phyloP scores from a whole-genome alignment of 1,140 invertebrate species.

The Fopius arisanus region DNA sequence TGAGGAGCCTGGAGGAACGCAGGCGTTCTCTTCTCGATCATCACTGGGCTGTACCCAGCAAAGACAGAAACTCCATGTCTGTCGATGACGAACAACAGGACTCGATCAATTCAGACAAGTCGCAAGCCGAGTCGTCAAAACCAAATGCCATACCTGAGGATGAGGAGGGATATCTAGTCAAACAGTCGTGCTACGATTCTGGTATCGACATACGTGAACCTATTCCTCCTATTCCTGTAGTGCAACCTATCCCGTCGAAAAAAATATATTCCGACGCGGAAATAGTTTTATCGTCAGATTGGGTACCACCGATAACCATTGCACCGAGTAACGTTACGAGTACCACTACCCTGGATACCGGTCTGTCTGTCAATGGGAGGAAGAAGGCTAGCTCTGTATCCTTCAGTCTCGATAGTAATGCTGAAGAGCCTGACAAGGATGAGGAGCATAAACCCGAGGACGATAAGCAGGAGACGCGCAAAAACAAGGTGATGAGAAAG shows the following conservation, averaged over 20 bases:
- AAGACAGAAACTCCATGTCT: constrained; percentile 69
- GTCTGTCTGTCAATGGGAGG: constrained; percentile 64
- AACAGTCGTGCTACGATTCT: constrained; percentile 86
- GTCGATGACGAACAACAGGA: constrained; percentile 63
- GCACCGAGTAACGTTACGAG: constrained; percentile 70
- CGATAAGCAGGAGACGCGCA: constrained; percentile 65
- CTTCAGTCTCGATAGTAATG: constrained; percentile 74
- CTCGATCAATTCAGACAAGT: constrained; percentile 60
- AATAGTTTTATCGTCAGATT: constrained; percentile 82
- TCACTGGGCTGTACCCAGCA: constrained; percentile 86
- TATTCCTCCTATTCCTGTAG: constrained; percentile 63
- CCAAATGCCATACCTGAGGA: constrained; percentile 58
- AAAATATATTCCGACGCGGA: constrained; percentile 83
- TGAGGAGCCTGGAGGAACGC: constrained; percentile 76
- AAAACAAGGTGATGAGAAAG: constrained; percentile 59
- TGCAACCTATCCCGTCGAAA: constrained; percentile 64
- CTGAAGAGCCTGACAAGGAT: constrained; percentile 61
- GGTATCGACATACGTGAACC: constrained; percentile 86
- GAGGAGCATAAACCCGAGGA: constrained; percentile 61
- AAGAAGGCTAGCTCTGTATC: constrained; percentile 79
- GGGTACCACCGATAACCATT: constrained; percentile 82
- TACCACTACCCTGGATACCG: constrained; percentile 58
- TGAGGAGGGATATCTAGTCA: constrained; percentile 68
- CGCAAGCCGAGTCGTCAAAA: constrained; percentile 53
- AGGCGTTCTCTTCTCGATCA: constrained; percentile 84